Percentiles rank a stretch among this genome's conserved stretches.
These are phyloP conservation scores for Euproctis similis DNA, from an alignment of 2,888 invertebrate genomes.

Conservation along the genomic window DNA sequence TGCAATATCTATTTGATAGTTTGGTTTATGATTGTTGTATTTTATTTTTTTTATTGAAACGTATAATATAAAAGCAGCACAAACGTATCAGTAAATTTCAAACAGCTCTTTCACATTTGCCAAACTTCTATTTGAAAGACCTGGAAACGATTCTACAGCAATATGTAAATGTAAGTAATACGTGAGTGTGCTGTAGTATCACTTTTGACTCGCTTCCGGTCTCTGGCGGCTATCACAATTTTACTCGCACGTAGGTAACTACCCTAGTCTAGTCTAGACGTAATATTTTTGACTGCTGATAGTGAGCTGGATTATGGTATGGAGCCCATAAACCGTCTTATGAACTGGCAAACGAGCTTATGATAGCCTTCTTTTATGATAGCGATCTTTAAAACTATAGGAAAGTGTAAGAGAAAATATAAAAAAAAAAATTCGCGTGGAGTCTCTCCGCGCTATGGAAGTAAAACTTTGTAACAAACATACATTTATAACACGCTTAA, in stretches of 20 bases:
- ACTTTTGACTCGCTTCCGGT: slow-evolving; percentile 6
- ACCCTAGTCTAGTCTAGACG: slow-evolving; percentile 19
- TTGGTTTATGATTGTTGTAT: too few relatives aligned
- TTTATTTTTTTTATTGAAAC: too few relatives aligned
- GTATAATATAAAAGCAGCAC: too few relatives aligned
- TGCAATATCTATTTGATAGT: too few relatives aligned
- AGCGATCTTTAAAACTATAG: too few relatives aligned
- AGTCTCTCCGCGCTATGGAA: too few relatives aligned
- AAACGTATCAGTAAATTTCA: slow-evolving; percentile 1
- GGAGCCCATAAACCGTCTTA: slow-evolving; percentile 7
- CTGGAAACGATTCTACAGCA: slow-evolving; percentile 6
- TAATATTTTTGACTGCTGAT: slow-evolving; percentile 19
- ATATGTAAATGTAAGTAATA: slow-evolving; percentile 8
- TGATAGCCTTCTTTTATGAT: slow-evolving; percentile 1
- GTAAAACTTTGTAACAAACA: too few relatives aligned
- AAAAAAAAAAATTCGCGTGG: too few relatives aligned
- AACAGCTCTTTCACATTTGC: background rate
- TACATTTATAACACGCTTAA: too few relatives aligned
- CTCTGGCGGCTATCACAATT: slow-evolving; percentile 5
- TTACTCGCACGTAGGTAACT: background rate
- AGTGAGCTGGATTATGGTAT: slow-evolving; percentile 16
- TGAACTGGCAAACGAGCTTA: slow-evolving; percentile 6
- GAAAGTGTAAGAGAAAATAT: too few relatives aligned
- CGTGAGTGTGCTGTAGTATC: slow-evolving; percentile 8
- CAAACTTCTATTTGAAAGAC: slow-evolving; percentile 5